Base-by-base conservation (phyloP, 2,797 vertebrate genomes). In the Phyllotis vaccarum region DNA sequence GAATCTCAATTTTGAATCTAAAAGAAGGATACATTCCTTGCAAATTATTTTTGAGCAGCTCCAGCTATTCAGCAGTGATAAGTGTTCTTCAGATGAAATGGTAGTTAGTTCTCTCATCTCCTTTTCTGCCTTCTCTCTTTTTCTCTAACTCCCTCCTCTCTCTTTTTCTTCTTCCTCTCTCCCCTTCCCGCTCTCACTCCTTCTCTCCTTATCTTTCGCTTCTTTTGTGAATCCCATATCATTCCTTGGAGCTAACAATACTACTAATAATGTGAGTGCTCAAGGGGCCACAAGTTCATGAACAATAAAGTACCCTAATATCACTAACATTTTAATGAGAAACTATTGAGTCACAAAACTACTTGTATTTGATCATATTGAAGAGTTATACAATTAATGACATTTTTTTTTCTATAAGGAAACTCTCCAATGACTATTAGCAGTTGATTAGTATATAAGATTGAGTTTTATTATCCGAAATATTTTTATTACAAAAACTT, bases 261-360 rank as follows among this genome's bases (percentile, higher is more conserved):
- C 1, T 19, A 87, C n/a, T n/a, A n/a, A n/a, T 49, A 60, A 7
- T 89, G 54, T 64, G n/a, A 81, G 10, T 56, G 7, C 7, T 64
- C 34, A 91, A 91, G 14, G 82, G 56, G 29, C 24, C 92, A 3
- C 79, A 81, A 89, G 79, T 87, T 80, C 13, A 74, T 37, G 7
- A 54, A 72, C 5, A 86, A 22, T 5, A 88, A 72, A 72, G 5
- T 10, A 89, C 16, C 52, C 7, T 64, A 49, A 37, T 22, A 83
- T 87, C 66, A 10, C n/a, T 46, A 96, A 76, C 2, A 74, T 46
- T 90, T 93, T 76, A 74, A 80, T 75, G 22, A 64, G 27, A 94
- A 89, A 76, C 90, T 79, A 70, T 34, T 92, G 14, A 92, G 2
- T 64, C 54, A 11, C 7, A 75, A 52, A 92, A 79, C 11, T 72